phyloP scores from a whole-genome alignment of 2,888 invertebrate species.

The Ganaspis brasiliensis region DNA sequence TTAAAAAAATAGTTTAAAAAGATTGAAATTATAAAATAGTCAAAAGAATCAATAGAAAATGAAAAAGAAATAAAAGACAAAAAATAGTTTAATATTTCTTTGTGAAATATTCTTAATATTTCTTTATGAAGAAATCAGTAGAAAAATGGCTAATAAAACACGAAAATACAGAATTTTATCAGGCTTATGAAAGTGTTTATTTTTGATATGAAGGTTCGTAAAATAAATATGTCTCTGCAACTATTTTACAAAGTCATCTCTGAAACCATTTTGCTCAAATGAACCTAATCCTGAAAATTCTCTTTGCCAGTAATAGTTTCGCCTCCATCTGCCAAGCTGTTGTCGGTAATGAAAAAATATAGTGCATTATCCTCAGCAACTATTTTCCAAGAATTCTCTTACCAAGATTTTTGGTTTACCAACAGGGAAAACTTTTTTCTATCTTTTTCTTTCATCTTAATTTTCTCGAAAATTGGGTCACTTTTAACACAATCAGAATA shows the following conservation, averaged over 20 bases:
- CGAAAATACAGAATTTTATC: no score
- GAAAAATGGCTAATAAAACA: no score
- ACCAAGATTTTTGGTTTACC: background rate
- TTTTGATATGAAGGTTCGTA: background rate
- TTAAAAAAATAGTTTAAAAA: no score
- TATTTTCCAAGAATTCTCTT: conserved; percentile 1
- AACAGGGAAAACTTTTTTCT: background rate
- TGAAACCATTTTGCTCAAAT: background rate
- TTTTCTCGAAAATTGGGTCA: background rate
- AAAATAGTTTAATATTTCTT: no score
- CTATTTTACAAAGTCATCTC: conserved; percentile 9
- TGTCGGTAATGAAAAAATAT: conserved; percentile 34
- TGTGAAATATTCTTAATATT: no score
- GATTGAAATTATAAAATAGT: no score
- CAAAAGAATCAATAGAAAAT: no score
- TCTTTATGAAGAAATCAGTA: no score
- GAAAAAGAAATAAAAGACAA: no score
- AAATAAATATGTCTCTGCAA: background rate
- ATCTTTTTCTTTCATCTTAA: background rate
- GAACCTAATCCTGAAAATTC: conserved; percentile 5
- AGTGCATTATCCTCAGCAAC: conserved; percentile 1
- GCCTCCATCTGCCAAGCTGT: background rate
- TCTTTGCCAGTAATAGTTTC: conserved; percentile 7
- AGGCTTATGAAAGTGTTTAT: no score
- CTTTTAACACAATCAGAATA: background rate